Percentiles rank a stretch among this genome's conserved stretches.
These are phyloP conservation scores for Biston betularia DNA, from an alignment of 2,888 invertebrate genomes.

Conservation along the genomic window DNA sequence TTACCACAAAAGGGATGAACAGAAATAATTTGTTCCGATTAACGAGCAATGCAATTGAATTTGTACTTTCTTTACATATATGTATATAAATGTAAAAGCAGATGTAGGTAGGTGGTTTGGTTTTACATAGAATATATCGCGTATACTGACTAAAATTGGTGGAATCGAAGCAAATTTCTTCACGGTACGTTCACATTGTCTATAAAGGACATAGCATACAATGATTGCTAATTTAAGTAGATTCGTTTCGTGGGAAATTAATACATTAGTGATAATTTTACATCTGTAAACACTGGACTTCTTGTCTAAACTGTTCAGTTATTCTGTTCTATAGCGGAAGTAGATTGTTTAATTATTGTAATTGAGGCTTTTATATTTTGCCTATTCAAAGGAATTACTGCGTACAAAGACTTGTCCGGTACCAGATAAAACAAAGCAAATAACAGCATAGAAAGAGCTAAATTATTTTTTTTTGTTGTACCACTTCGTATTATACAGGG, in stretches of 20 bases:
- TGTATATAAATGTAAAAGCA: slow-evolving; percentile 52
- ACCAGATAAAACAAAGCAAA: too few relatives aligned
- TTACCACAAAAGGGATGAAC: slow-evolving; percentile 2
- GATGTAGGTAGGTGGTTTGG: slow-evolving; percentile 12
- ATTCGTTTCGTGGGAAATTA: background rate
- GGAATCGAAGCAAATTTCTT: background rate
- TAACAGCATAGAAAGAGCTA: too few relatives aligned
- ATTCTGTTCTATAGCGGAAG: too few relatives aligned
- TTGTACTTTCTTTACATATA: slow-evolving; percentile 75
- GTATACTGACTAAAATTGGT: background rate
- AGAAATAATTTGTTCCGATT: slow-evolving; percentile 21
- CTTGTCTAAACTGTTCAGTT: too few relatives aligned
- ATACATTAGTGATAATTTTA: too few relatives aligned
- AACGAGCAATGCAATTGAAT: slow-evolving; percentile 58
- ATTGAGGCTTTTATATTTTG: too few relatives aligned
- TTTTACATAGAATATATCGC: slow-evolving; percentile 2
- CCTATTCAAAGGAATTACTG: background rate
- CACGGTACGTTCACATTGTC: background rate
- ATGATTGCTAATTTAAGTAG: background rate
- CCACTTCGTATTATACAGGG: too few relatives aligned
- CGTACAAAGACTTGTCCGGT: too few relatives aligned
- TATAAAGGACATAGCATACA: background rate
- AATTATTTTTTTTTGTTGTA: too few relatives aligned
- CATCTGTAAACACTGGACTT: too few relatives aligned
- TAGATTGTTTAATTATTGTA: too few relatives aligned